Conservation (phyloP, 2,888 invertebrate genomes). For the Tipula lateralis region DNA sequence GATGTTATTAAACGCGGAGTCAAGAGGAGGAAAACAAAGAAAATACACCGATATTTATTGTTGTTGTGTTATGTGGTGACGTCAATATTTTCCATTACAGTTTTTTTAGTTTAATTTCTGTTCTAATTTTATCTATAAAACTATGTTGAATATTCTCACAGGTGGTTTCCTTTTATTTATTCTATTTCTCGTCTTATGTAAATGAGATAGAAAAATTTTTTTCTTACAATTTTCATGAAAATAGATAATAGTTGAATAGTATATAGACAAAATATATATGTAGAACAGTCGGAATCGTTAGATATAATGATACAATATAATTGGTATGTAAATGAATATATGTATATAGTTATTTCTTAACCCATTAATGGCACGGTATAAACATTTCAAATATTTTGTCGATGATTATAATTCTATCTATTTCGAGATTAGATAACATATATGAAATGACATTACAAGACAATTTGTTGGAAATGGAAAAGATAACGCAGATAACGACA, state of each 20-base stretch:
- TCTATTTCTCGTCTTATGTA: background rate
- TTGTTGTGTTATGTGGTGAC: background rate
- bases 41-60: background rate
- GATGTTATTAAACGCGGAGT: background rate
- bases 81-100: background rate
- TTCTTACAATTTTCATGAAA: background rate
- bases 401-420: background rate
- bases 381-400: background rate
- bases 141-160: conserved; percentile 5
- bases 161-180: background rate
- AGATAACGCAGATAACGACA: background rate
- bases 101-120: background rate
- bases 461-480: background rate
- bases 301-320: background rate
- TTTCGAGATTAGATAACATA: background rate
- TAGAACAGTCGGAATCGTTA: background rate
- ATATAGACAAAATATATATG: background rate
- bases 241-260: background rate
- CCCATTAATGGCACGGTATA: background rate
- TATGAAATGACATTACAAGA: background rate
- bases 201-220: background rate
- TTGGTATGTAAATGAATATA: background rate
- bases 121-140: background rate
- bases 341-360: background rate
- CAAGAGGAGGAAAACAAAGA: background rate